Conservation (phyloP, 2,113 vertebrate genomes). For the Myiozetetes cayanensis region DNA sequence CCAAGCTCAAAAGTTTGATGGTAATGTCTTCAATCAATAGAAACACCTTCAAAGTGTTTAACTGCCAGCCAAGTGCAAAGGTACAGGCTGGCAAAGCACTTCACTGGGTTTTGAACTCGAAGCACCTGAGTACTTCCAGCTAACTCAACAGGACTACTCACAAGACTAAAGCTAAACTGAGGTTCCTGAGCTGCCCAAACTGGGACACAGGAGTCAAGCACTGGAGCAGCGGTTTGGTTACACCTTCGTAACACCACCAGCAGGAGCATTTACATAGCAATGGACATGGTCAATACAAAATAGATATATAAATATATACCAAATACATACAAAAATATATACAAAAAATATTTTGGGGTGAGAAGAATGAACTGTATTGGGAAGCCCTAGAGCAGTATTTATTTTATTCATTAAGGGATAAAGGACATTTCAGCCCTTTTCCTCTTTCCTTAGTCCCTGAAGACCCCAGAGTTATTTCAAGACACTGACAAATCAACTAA, state of each 20-base stretch:
- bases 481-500: not conserved
- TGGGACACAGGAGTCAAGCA: accelerated
- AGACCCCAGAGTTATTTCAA: not conserved
- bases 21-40: not conserved
- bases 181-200: not conserved
- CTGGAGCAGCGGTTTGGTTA: not conserved
- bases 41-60: not conserved
- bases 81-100: not conserved
- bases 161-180: not conserved
- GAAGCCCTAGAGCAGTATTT: not conserved
- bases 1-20: not conserved
- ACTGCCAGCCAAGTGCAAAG: not conserved
- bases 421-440: not conserved
- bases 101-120: not conserved
- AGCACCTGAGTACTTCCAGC: not conserved
- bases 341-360: not conserved
- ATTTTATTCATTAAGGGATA: not conserved
- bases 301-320: no score
- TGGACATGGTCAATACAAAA: not conserved
- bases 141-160: not conserved
- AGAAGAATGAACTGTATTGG: not conserved
- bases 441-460: not conserved
- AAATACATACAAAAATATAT: no score
- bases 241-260: not conserved
- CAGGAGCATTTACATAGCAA: not conserved